A percentile compares a stretch with the other conserved stretches of the same genome.
These are phyloP conservation scores for Aspidiotus destructor DNA, from an alignment of 2,888 invertebrate genomes.

Conservation along the genomic window DNA sequence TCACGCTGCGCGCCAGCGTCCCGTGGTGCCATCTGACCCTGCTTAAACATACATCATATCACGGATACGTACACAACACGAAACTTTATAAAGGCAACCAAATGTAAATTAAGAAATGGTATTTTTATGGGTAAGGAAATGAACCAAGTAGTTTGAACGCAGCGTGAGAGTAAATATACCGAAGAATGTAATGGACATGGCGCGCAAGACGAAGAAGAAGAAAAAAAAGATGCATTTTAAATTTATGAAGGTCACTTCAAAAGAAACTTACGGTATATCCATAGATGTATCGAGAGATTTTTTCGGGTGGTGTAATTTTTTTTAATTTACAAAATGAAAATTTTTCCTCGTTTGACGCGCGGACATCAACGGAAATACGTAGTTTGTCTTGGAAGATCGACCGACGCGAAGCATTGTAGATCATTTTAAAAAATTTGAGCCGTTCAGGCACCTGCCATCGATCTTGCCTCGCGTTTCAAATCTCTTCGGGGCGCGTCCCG, in stretches of 20 bases:
- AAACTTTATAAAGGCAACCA: conserved; percentile 25
- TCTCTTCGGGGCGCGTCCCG: too few relatives aligned
- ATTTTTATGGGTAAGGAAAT: conserved; percentile 32
- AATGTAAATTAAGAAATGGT: conserved; percentile 33
- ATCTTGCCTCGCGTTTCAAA: too few relatives aligned
- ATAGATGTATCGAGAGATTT: conserved; percentile 17
- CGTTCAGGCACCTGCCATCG: too few relatives aligned
- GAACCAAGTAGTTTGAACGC: conserved; percentile 30
- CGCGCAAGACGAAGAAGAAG: conserved; percentile 2
- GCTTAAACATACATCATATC: conserved; percentile 32
- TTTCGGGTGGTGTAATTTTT: conserved; percentile 5
- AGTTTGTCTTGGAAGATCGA: too few relatives aligned
- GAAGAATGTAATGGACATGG: background rate
- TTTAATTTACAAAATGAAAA: background rate
- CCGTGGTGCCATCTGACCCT: conserved; percentile 30
- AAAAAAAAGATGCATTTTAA: conserved; percentile 22
- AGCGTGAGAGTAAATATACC: conserved; percentile 31
- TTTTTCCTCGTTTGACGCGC: too few relatives aligned
- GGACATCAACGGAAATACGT: too few relatives aligned
- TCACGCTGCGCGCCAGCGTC: conserved; percentile 29
- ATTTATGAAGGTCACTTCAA: conserved; percentile 25
- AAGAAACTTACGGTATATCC: background rate
- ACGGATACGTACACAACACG: conserved; percentile 21
- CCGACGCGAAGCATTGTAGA: too few relatives aligned
- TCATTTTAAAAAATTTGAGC: too few relatives aligned